Percentiles rank a stretch among this genome's conserved stretches.
phyloP scores from a whole-genome alignment of 2,113 vertebrate genomes.

The Burhinus oedicnemus region DNA sequence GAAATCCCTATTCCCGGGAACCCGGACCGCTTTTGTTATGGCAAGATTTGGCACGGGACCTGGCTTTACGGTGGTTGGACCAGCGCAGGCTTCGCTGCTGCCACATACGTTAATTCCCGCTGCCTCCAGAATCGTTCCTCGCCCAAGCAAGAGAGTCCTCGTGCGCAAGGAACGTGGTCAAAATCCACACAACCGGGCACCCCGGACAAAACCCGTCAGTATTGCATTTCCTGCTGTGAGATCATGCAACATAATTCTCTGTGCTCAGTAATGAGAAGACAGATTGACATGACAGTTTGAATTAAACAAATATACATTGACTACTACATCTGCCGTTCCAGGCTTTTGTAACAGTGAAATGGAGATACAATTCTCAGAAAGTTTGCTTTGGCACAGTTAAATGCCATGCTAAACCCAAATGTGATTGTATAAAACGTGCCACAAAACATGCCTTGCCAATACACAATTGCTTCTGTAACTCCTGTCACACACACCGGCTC shows the following conservation, averaged over 20 bases:
- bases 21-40: fast-evolving
- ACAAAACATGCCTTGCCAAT: fast-evolving
- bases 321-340: neutral
- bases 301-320: fast-evolving
- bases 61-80: neutral
- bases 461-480: neutral
- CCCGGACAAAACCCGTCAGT: fast-evolving
- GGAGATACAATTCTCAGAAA: too few relatives aligned
- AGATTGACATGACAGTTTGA: neutral
- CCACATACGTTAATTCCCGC: fast-evolving
- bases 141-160: neutral
- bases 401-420: fast-evolving
- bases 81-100: neutral
- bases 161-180: neutral
- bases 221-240: neutral
- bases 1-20: fast-evolving
- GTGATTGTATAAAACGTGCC: fast-evolving
- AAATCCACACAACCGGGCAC: neutral
- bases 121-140: too few relatives aligned
- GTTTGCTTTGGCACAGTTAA: neutral
- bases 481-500: fast-evolving
- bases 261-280: fast-evolving
- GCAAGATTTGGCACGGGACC: too few relatives aligned
- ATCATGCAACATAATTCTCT: fast-evolving
- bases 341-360: neutral